Conservation (phyloP, 2,113 vertebrate species). For the Vidua chalybeata region DNA sequence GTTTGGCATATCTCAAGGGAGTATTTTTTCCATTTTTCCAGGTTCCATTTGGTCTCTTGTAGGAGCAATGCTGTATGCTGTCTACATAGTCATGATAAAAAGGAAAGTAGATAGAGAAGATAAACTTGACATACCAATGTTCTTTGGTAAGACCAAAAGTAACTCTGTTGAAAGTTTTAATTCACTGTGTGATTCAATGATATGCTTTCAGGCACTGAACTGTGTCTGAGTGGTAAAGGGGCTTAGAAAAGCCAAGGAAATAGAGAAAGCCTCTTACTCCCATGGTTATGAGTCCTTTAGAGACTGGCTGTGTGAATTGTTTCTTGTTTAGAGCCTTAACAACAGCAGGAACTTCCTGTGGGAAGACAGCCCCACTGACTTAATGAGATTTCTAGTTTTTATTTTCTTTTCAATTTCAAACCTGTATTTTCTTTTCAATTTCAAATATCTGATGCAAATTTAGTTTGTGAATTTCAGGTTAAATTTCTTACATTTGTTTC, state of each 20-base stretch:
- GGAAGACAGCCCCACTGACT: background rate
- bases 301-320: background rate
- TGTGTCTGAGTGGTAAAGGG: background rate
- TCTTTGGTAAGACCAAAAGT: constrained; percentile 85
- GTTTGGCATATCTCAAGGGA: background rate
- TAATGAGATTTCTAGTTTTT: background rate
- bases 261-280: background rate
- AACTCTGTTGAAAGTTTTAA: background rate
- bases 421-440: background rate
- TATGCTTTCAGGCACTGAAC: background rate
- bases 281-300: background rate
- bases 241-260: background rate
- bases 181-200: background rate
- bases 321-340: background rate
- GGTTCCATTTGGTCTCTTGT: constrained; percentile 92
- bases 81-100: constrained; percentile 98
- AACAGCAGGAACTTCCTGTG: background rate
- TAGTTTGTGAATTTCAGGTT: background rate
- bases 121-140: constrained; percentile 96
- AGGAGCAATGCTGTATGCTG: constrained; percentile 90
- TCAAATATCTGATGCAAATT: background rate
- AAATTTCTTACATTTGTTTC: background rate
- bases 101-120: constrained; percentile 95
- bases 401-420: background rate
- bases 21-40: constrained; percentile 45